A percentile compares a stretch with the other conserved stretches of the same genome.
phyloP scores from a whole-genome alignment of 2,888 invertebrate species.

The Leucoptera coffeella region DNA sequence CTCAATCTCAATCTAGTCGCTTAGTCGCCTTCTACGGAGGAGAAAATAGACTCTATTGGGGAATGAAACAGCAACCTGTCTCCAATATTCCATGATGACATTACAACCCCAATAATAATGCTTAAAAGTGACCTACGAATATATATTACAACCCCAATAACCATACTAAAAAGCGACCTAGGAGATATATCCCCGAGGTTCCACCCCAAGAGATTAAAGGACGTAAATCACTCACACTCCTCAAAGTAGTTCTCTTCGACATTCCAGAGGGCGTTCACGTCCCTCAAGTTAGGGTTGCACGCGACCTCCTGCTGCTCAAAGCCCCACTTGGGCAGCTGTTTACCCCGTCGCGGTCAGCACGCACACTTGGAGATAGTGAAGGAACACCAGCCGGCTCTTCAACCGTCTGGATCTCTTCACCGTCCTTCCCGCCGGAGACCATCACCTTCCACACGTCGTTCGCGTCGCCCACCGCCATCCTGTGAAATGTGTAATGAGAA shows the following conservation, averaged over 20 bases:
- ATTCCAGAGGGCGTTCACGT: conserved; percentile 85
- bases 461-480: conserved; percentile 90
- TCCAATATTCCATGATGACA: too few relatives aligned
- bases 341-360: conserved; percentile 82
- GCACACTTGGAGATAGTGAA: conserved; percentile 87
- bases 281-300: conserved; percentile 86
- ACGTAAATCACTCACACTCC: conserved; percentile 72
- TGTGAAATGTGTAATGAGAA: too few relatives aligned
- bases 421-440: conserved; percentile 69
- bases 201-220: too few relatives aligned
- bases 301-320: conserved; percentile 94
- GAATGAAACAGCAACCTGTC: too few relatives aligned
- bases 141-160: too few relatives aligned
- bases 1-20: too few relatives aligned
- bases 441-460: conserved; percentile 92
- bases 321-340: conserved; percentile 93
- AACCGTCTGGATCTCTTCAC: conserved; percentile 78
- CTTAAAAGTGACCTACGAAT: too few relatives aligned
- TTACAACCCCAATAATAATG: too few relatives aligned
- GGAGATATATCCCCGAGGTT: too few relatives aligned
- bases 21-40: too few relatives aligned
- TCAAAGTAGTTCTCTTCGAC: conserved; percentile 87
- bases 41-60: too few relatives aligned
- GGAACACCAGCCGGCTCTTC: conserved; percentile 72
- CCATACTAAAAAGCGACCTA: too few relatives aligned